phyloP scores from a whole-genome alignment of 64 coral and sea anemone species.

The Dendrophyllia cribrosa region DNA sequence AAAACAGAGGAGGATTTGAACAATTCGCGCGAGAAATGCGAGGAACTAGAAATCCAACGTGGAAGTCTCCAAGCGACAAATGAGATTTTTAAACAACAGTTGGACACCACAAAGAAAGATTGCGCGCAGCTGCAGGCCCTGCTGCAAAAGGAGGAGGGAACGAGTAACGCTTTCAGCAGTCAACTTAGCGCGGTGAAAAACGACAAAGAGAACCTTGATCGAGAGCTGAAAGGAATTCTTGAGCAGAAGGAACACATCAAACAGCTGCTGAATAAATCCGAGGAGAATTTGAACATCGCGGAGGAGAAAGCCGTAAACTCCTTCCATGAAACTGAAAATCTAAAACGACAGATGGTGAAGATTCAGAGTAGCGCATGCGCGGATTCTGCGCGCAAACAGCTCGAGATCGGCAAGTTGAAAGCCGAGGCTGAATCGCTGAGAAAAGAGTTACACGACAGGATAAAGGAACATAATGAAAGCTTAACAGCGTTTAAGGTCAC shows the following conservation, averaged over 20 bases:
- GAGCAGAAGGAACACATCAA: constrained; percentile 53
- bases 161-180: not conserved
- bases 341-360: constrained; percentile 86
- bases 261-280: constrained; percentile 19
- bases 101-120: constrained; percentile 26
- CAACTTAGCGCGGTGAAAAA: constrained; percentile 1
- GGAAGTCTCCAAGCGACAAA: constrained; percentile 67
- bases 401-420: constrained; percentile 72
- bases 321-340: constrained; percentile 80
- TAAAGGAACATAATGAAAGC: constrained; percentile 63
- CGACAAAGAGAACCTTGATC: constrained; percentile 55
- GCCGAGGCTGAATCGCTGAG: constrained; percentile 72
- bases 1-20: constrained; percentile 24
- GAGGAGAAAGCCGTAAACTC: constrained; percentile 64
- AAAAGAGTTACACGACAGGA: constrained; percentile 70
- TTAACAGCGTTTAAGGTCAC: constrained; percentile 63
- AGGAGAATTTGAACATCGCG: constrained; percentile 38
- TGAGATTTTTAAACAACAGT: constrained; percentile 66
- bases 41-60: constrained; percentile 72
- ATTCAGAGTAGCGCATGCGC: constrained; percentile 82
- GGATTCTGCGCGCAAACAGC: constrained; percentile 68
- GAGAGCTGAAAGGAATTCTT: constrained; percentile 23
- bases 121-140: not conserved
- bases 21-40: constrained; percentile 32
- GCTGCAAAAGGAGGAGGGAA: constrained; percentile 6